phyloP scores from a whole-genome alignment of 2,113 vertebrate species.

The Engraulis encrasicolus region DNA sequence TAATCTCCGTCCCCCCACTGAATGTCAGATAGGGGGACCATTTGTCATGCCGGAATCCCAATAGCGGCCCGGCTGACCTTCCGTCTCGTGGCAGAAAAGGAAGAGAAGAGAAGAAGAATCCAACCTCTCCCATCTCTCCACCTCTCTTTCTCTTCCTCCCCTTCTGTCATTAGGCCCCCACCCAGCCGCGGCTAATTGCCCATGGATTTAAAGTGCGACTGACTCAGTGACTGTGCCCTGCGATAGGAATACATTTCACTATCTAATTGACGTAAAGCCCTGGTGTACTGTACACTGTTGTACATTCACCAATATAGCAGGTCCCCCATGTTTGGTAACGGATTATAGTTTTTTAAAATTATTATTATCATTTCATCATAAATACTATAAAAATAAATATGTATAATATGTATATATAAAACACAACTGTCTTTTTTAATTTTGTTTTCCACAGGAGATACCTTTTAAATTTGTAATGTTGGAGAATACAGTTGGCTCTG shows the following conservation, averaged over 20 bases:
- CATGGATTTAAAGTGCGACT: neutral
- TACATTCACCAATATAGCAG: neutral
- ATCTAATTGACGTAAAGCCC: neutral
- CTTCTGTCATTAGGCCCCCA: neutral
- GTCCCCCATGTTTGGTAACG: neutral
- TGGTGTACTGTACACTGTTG: neutral
- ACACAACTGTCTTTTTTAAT: too few relatives aligned
- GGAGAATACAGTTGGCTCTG: neutral
- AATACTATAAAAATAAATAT: too few relatives aligned
- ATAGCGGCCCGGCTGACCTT: neutral
- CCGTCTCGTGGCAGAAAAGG: neutral
- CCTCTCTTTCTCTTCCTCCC: neutral
- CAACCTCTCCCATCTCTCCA: too few relatives aligned
- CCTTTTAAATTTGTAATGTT: too few relatives aligned
- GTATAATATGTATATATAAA: too few relatives aligned
- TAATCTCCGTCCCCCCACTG: neutral
- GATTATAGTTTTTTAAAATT: neutral
- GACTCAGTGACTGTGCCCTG: too few relatives aligned
- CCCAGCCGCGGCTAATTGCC: neutral
- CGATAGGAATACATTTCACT: neutral
- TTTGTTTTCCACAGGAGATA: too few relatives aligned
- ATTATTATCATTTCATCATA: neutral
- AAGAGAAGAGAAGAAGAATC: too few relatives aligned
- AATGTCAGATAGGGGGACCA: conserved; percentile 8
- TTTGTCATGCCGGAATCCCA: neutral